phyloP scores from a whole-genome alignment of 92 coral and sea anemone species.

The Palythoa caribaeorum region DNA sequence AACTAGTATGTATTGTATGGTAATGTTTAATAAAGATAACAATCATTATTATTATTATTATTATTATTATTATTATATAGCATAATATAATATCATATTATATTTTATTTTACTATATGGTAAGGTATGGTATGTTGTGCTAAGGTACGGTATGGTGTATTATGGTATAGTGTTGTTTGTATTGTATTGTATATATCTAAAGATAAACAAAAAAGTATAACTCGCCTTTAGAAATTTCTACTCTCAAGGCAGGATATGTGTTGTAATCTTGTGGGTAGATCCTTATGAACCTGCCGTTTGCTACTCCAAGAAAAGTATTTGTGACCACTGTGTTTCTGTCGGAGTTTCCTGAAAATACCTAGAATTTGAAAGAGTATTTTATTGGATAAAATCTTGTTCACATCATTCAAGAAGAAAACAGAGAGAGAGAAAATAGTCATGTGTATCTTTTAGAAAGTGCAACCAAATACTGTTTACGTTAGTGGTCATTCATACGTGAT shows the following conservation, averaged over 20 bases:
- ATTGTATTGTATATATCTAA: no score
- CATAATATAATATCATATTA: no score
- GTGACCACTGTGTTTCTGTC: neutral
- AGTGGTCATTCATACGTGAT: no score
- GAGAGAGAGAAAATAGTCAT: neutral
- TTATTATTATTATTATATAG: no score
- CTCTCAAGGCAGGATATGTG: neutral
- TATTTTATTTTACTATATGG: no score
- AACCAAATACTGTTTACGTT: no score
- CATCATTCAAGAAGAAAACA: neutral
- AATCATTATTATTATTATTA: no score
- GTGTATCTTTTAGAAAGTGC: neutral
- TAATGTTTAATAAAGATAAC: no score
- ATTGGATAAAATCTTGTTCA: neutral
- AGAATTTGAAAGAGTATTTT: neutral
- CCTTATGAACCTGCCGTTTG: neutral
- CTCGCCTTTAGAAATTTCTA: neutral
- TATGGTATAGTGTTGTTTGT: no score
- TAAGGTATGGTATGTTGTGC: no score
- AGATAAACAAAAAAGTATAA: neutral
- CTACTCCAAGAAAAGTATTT: neutral
- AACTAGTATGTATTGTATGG: no score
- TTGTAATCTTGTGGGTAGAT: neutral
- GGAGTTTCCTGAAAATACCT: neutral
- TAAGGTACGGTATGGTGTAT: no score